phyloP scores from a whole-genome alignment of 2,113 vertebrate genomes.

The Lanius collurio region DNA sequence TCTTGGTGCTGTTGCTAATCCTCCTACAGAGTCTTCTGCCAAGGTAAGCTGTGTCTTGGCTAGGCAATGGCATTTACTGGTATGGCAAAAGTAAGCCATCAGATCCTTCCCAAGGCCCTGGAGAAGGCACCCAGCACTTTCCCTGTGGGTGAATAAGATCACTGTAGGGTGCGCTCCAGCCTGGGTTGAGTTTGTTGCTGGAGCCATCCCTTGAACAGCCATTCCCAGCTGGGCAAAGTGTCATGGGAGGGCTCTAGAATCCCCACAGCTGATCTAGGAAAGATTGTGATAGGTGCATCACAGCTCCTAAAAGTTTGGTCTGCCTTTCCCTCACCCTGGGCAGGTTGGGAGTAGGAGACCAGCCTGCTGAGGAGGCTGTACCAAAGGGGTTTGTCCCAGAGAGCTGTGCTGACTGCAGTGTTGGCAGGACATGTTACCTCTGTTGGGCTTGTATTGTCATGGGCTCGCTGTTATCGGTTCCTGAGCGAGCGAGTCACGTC shows the following conservation, averaged over 20 bases:
- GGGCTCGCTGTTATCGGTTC: slow-evolving; percentile 25
- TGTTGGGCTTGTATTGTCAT: not conserved
- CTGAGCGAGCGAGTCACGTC: slow-evolving; percentile 24
- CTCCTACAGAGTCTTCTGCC: not conserved
- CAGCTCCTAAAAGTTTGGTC: not conserved
- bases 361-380: not conserved
- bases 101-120: not conserved
- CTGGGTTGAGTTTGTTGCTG: not conserved
- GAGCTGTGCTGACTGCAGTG: accelerated
- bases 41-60: slow-evolving; percentile 23
- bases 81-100: not conserved
- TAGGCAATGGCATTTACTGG: not conserved
- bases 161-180: not conserved
- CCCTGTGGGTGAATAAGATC: accelerated
- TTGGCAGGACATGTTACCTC: not conserved
- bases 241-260: not conserved
- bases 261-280: not conserved
- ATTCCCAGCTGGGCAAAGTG: not conserved
- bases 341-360: not conserved
- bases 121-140: not conserved
- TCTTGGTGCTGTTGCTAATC: slow-evolving; percentile 10
- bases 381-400: not conserved
- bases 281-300: not conserved
- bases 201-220: not conserved
- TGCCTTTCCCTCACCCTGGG: not conserved